Evolutionary conservation across 2,797 vertebrate species (phyloP).

Genomic region (Acipenser ruthenus): DNA sequence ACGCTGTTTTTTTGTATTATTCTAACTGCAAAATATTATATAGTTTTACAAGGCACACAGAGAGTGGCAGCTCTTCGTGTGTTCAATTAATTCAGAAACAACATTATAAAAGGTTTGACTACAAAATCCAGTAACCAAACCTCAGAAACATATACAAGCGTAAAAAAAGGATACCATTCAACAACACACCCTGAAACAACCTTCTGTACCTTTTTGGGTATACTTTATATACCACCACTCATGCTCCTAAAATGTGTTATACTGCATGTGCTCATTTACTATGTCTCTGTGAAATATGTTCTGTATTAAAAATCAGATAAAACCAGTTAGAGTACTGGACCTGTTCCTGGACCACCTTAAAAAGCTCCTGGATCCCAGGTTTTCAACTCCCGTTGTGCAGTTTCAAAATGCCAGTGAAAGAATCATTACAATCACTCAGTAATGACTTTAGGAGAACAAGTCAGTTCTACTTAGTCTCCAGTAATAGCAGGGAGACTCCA

Average conservation of each 20-base stretch:
- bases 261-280: too few species aligned
- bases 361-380: background rate
- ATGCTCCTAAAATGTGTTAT: too few species aligned
- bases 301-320: background rate
- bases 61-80: too few species aligned
- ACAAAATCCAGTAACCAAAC: slow-evolving; percentile 1
- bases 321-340: slow-evolving; percentile 4
- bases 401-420: background rate
- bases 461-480: slow-evolving; percentile 5
- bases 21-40: too few species aligned
- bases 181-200: too few species aligned
- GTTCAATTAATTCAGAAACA: too few species aligned
- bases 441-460: slow-evolving; percentile 6
- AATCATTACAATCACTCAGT: background rate
- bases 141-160: background rate
- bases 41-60: too few species aligned
- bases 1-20: too few species aligned
- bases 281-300: too few species aligned
- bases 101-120: too few species aligned
- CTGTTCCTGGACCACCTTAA: background rate
- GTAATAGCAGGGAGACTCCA: slow-evolving; percentile 7
- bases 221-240: too few species aligned
- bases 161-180: background rate
- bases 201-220: too few species aligned
- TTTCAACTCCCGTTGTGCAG: background rate